Evolutionary conservation across 2,797 vertebrate species (phyloP), one percentile per base, ranked within the genome.

Genomic region (Leptoclinus maculatus): DNA sequence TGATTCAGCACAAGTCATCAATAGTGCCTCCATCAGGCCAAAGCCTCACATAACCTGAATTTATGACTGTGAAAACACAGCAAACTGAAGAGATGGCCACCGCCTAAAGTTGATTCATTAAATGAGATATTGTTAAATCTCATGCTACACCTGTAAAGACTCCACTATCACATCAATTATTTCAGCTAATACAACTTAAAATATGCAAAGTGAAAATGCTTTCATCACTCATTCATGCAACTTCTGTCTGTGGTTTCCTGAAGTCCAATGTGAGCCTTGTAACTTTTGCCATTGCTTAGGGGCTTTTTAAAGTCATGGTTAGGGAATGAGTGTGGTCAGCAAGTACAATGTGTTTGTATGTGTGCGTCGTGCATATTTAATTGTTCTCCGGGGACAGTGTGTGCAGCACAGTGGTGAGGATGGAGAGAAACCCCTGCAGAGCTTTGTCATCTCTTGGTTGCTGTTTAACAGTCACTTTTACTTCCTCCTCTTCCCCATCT

Each of bases 401-500:
- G 78, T 90, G 88, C 38, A 99, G 78, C 11, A 96, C 95, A 0
- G 94, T 94, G 58, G 89, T 91, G 9, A 99, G 86, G 2, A 95
- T 85, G 0, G 94, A 94, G 29, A 96, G 29, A 67, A 98, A 97
- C 14, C 84, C 81, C 0, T 72, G 87, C 63, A 98, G 82, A 0
- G 90, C 88, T 62, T 92, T 76, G 0, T 91, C 89, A 62, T 94
- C 94, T 4, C 79, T 87, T 5, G 95, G 94, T 1, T 83, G 94
- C 79, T 97, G 97, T 85, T 96, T 97, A 43, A 99, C 90, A 0
- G 90, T 94, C 82, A 98, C 87, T 77, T 93, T 89, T 0, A 83
- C 62, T 14, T 38, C 81, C 0, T 57, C 27, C 12, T 69, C 80
- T 5, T 80, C 0, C 47, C 49, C 1, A 3, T 59, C 21, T 23